A percentile compares a stretch with the other conserved stretches of the same genome.
Conservation (phyloP, 2,888 invertebrate species). For the Esperia sulphurella region DNA sequence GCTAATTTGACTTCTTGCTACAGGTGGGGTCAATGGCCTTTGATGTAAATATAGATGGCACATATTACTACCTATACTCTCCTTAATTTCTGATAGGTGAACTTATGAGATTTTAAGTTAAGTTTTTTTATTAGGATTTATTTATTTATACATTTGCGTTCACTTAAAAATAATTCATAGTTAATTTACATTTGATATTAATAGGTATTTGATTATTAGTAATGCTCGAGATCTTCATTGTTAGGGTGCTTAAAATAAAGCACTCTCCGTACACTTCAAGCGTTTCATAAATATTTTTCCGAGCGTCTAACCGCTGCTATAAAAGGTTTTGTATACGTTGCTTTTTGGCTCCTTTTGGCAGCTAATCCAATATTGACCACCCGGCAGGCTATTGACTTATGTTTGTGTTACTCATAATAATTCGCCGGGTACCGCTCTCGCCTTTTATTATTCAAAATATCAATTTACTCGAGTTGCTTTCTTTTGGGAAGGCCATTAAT, state of each 20-base stretch:
- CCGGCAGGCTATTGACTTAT: conserved; percentile 76
- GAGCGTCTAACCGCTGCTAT: conserved; percentile 69
- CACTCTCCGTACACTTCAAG: conserved; percentile 41
- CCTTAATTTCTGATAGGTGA: no score
- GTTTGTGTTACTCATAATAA: conserved; percentile 77
- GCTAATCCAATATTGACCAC: conserved; percentile 79
- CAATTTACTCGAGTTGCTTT: conserved; percentile 68
- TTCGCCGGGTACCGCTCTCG: conserved; percentile 48
- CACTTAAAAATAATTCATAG: no score
- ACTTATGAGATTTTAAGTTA: no score
- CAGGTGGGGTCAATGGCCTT: no score
- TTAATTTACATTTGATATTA: no score
- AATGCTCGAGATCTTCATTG: no score
- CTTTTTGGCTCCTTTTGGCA: conserved; percentile 78
- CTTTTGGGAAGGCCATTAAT: conserved; percentile 46
- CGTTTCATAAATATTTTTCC: conserved; percentile 75
- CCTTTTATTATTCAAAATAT: conserved; percentile 79
- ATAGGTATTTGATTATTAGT: no score
- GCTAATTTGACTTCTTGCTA: no score
- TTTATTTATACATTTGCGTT: no score
- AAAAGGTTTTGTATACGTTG: conserved; percentile 80
- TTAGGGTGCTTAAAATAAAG: conserved; percentile 14
- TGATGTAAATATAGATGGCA: no score
- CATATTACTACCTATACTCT: no score
- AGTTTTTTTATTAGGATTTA: no score